Percentiles rank a stretch among this genome's conserved stretches.
Evolutionary conservation across 2,113 vertebrate genomes (phyloP).

Genomic region (Carettochelys insculpta): DNA sequence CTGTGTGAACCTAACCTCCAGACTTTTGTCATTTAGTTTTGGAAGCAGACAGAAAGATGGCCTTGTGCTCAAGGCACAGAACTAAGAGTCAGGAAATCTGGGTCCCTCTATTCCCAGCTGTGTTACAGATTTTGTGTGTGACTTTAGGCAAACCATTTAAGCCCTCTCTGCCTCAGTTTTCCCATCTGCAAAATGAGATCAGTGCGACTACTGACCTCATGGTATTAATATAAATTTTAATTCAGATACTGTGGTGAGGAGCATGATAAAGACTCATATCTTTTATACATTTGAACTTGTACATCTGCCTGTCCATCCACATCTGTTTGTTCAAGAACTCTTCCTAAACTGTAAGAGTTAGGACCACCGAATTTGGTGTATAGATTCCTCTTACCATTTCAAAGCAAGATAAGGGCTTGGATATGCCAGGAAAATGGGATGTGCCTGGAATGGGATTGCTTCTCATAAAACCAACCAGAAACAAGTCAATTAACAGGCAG

Average conservation of each 20-base stretch:
- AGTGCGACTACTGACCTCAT: not conserved
- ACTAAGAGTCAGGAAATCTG: not conserved
- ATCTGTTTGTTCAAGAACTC: too few species aligned
- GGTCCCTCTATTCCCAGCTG: not conserved
- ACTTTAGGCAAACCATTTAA: not conserved
- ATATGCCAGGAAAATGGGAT: too few species aligned
- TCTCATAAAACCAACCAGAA: too few species aligned
- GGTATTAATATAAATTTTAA: not conserved
- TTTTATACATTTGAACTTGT: too few species aligned
- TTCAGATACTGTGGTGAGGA: not conserved
- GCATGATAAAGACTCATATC: not conserved
- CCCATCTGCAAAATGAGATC: not conserved
- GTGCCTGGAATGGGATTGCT: too few species aligned
- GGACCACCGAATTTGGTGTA: too few species aligned
- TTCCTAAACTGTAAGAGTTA: too few species aligned
- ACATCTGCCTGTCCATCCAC: too few species aligned
- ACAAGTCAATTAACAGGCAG: too few species aligned
- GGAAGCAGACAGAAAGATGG: not conserved
- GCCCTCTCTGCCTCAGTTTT: not conserved
- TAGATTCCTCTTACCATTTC: too few species aligned
- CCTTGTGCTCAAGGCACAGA: not conserved
- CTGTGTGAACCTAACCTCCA: not conserved
- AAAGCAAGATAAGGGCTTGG: too few species aligned
- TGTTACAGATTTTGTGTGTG: not conserved
- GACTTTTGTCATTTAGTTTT: not conserved